Percentiles rank a stretch among this genome's conserved stretches.
Evolutionary conservation across 1,140 invertebrate genomes (phyloP).

Genomic region (Drosophila sechellia): DNA sequence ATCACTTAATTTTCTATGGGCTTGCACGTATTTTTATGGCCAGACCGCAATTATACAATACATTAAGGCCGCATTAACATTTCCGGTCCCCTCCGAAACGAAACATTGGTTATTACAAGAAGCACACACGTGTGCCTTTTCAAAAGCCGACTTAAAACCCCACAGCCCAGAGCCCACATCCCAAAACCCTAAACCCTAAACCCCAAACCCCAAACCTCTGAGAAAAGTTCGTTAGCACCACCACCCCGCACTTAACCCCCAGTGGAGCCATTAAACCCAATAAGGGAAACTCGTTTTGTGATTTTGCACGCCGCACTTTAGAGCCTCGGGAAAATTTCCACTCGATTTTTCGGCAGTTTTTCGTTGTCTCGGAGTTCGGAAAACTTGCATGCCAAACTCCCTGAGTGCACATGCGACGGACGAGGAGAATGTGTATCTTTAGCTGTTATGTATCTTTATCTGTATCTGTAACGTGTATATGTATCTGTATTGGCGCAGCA

Average conservation of each 20-base stretch:
- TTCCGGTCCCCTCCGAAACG: slow-evolving; percentile 51
- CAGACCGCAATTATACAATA: slow-evolving; percentile 66
- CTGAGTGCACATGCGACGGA: not conserved
- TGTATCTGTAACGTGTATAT: not conserved
- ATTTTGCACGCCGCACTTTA: not conserved
- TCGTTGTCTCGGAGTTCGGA: not conserved
- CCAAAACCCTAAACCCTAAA: not conserved
- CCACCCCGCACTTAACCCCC: slow-evolving; percentile 13
- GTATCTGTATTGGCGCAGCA: slow-evolving; percentile 15
- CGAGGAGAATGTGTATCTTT: not conserved
- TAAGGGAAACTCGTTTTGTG: slow-evolving; percentile 61
- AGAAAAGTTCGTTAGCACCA: slow-evolving; percentile 45
- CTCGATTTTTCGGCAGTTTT: slow-evolving; percentile 4
- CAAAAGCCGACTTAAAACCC: not conserved
- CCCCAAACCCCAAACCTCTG: not conserved
- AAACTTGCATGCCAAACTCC: slow-evolving; percentile 24
- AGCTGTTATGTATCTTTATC: not conserved
- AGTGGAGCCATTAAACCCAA: slow-evolving; percentile 53
- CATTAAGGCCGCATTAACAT: slow-evolving; percentile 62
- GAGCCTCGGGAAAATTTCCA: slow-evolving; percentile 28
- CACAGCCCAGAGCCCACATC: not conserved
- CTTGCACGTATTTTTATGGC: slow-evolving; percentile 63
- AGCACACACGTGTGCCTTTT: slow-evolving; percentile 27
- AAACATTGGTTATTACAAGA: slow-evolving; percentile 47
- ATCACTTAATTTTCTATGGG: slow-evolving; percentile 72